Conservation (phyloP, 2,113 vertebrate genomes). For the Grallaria varia region DNA sequence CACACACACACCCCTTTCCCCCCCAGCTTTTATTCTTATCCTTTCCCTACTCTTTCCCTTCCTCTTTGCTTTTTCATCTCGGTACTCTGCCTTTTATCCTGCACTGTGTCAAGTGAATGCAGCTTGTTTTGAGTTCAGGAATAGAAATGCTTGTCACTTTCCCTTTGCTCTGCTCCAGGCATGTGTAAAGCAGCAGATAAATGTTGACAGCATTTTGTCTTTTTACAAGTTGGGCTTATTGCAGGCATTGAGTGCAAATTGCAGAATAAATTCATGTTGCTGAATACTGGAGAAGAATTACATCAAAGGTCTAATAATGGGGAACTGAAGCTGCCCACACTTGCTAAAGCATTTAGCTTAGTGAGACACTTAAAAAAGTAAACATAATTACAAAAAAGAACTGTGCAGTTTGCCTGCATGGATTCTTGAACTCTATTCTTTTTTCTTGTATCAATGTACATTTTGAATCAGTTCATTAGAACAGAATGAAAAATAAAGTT, state of each 20-base stretch:
- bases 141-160: slow-evolving; percentile 12
- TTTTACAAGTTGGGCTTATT: not conserved
- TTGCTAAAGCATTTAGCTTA: not conserved
- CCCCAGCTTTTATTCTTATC: not conserved
- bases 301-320: slow-evolving; percentile 18
- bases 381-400: not conserved
- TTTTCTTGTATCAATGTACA: not conserved
- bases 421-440: not conserved
- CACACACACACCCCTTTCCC: accelerated
- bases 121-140: slow-evolving; percentile 14
- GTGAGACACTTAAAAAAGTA: not conserved
- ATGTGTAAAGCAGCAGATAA: slow-evolving; percentile 36
- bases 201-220: slow-evolving; percentile 37
- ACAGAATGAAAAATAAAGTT: not conserved
- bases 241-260: slow-evolving; percentile 3
- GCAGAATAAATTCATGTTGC: slow-evolving; percentile 20
- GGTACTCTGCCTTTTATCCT: not conserved
- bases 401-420: not conserved
- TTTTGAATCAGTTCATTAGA: not conserved
- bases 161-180: slow-evolving; percentile 17
- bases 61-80: not conserved
- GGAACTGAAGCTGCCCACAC: not conserved
- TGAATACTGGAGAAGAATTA: slow-evolving; percentile 25
- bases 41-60: not conserved
- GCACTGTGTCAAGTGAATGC: not conserved